A percentile compares a stretch with the other conserved stretches of the same genome.
Evolutionary conservation across 2,797 vertebrate genomes (phyloP).

Genomic region (Gambelia wislizenii): DNA sequence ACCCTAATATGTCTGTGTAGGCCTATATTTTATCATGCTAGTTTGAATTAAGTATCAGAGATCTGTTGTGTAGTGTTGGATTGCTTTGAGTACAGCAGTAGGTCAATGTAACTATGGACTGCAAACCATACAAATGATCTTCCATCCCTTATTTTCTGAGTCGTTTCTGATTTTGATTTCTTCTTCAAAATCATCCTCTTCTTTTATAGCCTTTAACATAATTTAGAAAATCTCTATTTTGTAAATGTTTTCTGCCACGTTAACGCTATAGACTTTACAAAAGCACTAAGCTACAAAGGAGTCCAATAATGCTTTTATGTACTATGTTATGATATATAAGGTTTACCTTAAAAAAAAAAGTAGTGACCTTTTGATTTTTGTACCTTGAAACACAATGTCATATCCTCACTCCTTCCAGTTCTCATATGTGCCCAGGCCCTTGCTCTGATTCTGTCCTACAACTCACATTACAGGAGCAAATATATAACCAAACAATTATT

Average conservation of each 20-base stretch:
- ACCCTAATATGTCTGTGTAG: neutral
- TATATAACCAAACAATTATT: neutral
- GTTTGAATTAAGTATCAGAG: neutral
- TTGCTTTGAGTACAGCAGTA: neutral
- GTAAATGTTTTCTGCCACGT: neutral
- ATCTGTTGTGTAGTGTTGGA: neutral
- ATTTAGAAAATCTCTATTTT: conserved; percentile 15
- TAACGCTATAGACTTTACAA: neutral
- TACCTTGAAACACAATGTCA: neutral
- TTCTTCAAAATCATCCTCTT: neutral
- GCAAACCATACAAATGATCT: neutral
- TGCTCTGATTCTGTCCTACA: neutral
- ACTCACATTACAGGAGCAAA: neutral
- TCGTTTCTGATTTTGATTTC: neutral
- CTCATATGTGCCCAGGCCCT: neutral
- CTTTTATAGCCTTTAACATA: too few relatives aligned
- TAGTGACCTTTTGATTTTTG: neutral
- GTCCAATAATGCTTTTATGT: neutral
- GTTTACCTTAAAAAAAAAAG: neutral
- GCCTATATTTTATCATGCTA: neutral
- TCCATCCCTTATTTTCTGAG: neutral
- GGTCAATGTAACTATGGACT: neutral
- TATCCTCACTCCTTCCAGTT: neutral
- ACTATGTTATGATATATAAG: neutral
- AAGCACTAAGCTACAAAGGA: neutral